Conservation (phyloP, 2,797 vertebrate species). For the Lithobates sylvaticus region DNA sequence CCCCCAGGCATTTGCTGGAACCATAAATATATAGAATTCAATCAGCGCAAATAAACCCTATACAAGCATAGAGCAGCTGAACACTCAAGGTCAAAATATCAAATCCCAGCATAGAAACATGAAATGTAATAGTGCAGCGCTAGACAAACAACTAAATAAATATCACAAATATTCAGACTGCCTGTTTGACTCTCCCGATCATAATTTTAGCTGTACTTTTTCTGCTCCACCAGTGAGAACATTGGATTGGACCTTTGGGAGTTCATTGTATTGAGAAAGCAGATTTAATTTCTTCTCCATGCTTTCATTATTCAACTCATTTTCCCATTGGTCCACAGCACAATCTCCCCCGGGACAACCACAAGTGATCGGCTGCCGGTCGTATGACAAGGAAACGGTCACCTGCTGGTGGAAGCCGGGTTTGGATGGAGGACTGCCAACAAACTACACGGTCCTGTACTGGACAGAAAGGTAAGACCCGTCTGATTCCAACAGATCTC, state of each 20-base stretch:
- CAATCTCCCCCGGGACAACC: conserved; percentile 85
- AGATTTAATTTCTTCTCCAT: not conserved
- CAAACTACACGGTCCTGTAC: conserved; percentile 87
- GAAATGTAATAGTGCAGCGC: too few relatives aligned
- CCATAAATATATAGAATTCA: too few relatives aligned
- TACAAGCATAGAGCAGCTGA: too few relatives aligned
- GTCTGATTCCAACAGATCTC: not conserved
- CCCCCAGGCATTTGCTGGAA: too few relatives aligned
- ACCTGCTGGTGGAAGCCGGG: conserved; percentile 94
- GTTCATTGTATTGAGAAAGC: not conserved
- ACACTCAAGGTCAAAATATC: too few relatives aligned
- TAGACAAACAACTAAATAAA: too few relatives aligned
- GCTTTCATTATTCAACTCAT: not conserved
- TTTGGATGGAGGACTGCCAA: conserved; percentile 83
- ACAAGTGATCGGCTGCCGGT: conserved; percentile 81
- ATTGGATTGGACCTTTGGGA: not conserved
- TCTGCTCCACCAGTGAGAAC: not conserved
- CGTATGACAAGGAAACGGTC: conserved; percentile 93
- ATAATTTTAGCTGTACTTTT: not conserved
- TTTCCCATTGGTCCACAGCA: conserved; percentile 67
- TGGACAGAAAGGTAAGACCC: conserved; percentile 85
- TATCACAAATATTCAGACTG: too few relatives aligned
- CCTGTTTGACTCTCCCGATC: too few relatives aligned
- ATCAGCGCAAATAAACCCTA: too few relatives aligned
- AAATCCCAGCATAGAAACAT: too few relatives aligned